These are phyloP conservation scores for Aproaerema taeniolella DNA, from an alignment of 2,888 invertebrate genomes.

Conservation along the genomic window DNA sequence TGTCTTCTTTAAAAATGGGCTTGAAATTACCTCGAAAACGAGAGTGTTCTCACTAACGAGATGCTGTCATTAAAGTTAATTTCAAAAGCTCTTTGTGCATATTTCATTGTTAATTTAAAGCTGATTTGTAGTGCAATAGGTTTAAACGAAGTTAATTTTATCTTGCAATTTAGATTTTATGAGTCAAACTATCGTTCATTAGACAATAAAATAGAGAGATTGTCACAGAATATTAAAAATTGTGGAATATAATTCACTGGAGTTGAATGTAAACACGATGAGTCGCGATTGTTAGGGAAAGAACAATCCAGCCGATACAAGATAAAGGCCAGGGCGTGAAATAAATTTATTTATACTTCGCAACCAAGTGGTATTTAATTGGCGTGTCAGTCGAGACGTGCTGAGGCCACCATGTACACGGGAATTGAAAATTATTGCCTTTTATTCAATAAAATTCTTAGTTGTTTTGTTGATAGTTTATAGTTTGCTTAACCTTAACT, in stretches of 20 bases:
- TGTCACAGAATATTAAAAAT: no score
- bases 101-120: slow-evolving; percentile 15
- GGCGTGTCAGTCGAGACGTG: slow-evolving; percentile 42
- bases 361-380: slow-evolving; percentile 61
- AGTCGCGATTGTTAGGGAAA: slow-evolving; percentile 56
- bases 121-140: no score
- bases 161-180: no score
- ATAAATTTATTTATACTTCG: slow-evolving; percentile 57
- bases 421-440: no score
- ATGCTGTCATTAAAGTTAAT: slow-evolving; percentile 8
- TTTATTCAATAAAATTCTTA: no score
- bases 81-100: slow-evolving; percentile 6
- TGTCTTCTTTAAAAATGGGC: slow-evolving; percentile 31
- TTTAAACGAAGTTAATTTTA: no score
- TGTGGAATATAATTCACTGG: slow-evolving; percentile 40
- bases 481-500: no score
- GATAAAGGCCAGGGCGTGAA: slow-evolving; percentile 59
- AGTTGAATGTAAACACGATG: slow-evolving; percentile 49
- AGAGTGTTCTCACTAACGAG: slow-evolving; percentile 22
- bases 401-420: background rate
- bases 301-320: slow-evolving; percentile 64
- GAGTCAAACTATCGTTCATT: no score
- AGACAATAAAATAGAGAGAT: no score
- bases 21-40: slow-evolving; percentile 22
- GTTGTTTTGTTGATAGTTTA: no score